These are phyloP conservation scores for Ectropis grisescens DNA, from an alignment of 1,140 invertebrate genomes.

Conservation along the genomic window DNA sequence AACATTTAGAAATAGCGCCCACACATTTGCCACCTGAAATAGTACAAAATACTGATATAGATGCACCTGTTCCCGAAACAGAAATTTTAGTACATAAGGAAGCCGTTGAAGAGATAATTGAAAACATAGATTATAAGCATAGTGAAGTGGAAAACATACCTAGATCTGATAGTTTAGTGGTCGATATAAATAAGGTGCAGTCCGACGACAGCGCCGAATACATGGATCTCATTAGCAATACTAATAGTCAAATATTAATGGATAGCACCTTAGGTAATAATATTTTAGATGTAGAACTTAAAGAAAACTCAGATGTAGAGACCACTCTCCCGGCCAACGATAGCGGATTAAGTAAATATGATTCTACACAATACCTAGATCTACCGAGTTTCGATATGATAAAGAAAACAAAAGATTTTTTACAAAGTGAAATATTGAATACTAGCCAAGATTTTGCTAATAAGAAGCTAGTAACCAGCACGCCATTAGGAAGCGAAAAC, in stretches of 20 bases:
- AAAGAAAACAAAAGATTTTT: slow-evolving; percentile 38
- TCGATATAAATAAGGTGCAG: slow-evolving; percentile 4
- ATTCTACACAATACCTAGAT: slow-evolving; percentile 55
- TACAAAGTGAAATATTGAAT: slow-evolving; percentile 37
- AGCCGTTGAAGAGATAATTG: too few relatives aligned
- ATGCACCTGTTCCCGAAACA: background rate
- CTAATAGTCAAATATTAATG: slow-evolving; percentile 25
- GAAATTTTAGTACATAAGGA: too few relatives aligned
- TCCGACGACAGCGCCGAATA: slow-evolving; percentile 30
- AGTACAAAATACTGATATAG: slow-evolving; percentile 23
- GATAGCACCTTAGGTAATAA: slow-evolving; percentile 21
- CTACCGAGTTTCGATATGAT: slow-evolving; percentile 31
- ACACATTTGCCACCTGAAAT: slow-evolving; percentile 15
- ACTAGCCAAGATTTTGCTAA: slow-evolving; percentile 25
- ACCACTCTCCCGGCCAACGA: too few relatives aligned
- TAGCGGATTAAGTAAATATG: slow-evolving; percentile 24
- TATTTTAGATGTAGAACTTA: too few relatives aligned
- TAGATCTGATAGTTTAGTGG: slow-evolving; percentile 13
- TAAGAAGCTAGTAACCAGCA: slow-evolving; percentile 28
- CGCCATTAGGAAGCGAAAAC: slow-evolving; percentile 37
- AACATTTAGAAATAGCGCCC: slow-evolving; percentile 4
- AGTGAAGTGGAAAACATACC: too few relatives aligned
- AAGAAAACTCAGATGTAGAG: too few relatives aligned
- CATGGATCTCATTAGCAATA: slow-evolving; percentile 48
- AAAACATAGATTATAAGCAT: too few relatives aligned